Evolutionary conservation across 1,140 invertebrate species (phyloP).

Genomic region (Drosophila ercepeae): DNA sequence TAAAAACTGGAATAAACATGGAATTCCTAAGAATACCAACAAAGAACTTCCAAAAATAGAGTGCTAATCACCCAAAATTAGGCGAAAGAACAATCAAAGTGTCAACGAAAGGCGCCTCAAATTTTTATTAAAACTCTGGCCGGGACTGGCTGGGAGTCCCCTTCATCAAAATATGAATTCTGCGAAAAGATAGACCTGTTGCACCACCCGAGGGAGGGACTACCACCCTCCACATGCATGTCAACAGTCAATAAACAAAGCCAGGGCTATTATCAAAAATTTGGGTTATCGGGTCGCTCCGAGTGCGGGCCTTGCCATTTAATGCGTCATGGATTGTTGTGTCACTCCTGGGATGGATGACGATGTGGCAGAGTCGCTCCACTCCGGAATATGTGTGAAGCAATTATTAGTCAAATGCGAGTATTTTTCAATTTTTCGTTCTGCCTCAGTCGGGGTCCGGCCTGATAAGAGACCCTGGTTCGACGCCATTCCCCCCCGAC

Average conservation of each 20-base stretch:
- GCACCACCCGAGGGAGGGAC: not conserved
- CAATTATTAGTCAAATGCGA: constrained; percentile 7
- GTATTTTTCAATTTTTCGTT: constrained; percentile 18
- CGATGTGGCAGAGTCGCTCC: too few species aligned
- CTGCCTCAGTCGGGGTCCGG: constrained; percentile 11
- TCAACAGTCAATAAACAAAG: constrained; percentile 7
- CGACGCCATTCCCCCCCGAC: constrained; percentile 28
- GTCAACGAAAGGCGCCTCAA: not conserved
- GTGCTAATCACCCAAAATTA: too few species aligned
- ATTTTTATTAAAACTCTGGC: too few species aligned
- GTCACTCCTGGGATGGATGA: not conserved
- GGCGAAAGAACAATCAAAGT: not conserved
- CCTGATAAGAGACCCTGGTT: constrained; percentile 55
- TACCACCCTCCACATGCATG: not conserved
- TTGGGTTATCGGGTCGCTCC: constrained; percentile 61
- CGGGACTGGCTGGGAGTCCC: not conserved
- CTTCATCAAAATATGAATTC: not conserved
- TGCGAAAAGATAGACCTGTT: not conserved
- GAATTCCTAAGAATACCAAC: too few species aligned
- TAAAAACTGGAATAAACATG: too few species aligned
- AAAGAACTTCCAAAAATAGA: too few species aligned
- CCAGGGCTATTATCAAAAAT: constrained; percentile 18
- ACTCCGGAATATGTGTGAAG: not conserved
- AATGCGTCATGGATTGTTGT: constrained; percentile 38
- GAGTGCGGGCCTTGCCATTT: constrained; percentile 16